A percentile compares a stretch with the other conserved stretches of the same genome.
Evolutionary conservation across 2,797 vertebrate species (phyloP).

Genomic region (Propithecus perrieri): DNA sequence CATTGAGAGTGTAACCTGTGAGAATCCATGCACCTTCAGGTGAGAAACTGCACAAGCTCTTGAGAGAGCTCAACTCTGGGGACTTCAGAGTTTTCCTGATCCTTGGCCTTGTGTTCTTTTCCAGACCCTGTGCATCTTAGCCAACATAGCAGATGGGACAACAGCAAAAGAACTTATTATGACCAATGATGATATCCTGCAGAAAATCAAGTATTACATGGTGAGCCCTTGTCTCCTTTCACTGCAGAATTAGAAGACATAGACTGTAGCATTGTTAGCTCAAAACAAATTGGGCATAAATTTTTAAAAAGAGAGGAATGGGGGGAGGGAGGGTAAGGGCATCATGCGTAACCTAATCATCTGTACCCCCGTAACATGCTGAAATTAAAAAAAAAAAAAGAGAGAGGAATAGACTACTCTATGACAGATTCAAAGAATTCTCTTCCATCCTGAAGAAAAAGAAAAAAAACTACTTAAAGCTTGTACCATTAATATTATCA

Average conservation of each 20-base stretch:
- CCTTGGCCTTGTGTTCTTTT: conserved; percentile 68
- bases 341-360: too few relatives aligned
- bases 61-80: not conserved
- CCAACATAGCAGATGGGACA: conserved; percentile 98
- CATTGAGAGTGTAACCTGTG: not conserved
- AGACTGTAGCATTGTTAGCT: not conserved
- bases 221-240: conserved; percentile 83
- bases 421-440: not conserved
- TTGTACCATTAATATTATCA: not conserved
- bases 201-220: conserved; percentile 99
- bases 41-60: not conserved
- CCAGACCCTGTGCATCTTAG: conserved; percentile 97
- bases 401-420: not conserved
- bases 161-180: conserved; percentile 98
- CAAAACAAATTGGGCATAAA: not conserved
- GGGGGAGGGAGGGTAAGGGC: too few relatives aligned
- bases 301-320: not conserved
- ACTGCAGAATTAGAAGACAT: not conserved
- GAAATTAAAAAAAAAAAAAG: not conserved
- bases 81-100: not conserved
- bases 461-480: not conserved
- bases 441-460: not conserved
- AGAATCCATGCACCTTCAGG: not conserved
- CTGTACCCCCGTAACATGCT: too few relatives aligned
- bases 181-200: conserved; percentile 98